A percentile compares a stretch with the other conserved stretches of the same genome.
These are phyloP conservation scores for Triplophysa dalaica DNA, from an alignment of 2,113 vertebrate species.

Conservation along the genomic window DNA sequence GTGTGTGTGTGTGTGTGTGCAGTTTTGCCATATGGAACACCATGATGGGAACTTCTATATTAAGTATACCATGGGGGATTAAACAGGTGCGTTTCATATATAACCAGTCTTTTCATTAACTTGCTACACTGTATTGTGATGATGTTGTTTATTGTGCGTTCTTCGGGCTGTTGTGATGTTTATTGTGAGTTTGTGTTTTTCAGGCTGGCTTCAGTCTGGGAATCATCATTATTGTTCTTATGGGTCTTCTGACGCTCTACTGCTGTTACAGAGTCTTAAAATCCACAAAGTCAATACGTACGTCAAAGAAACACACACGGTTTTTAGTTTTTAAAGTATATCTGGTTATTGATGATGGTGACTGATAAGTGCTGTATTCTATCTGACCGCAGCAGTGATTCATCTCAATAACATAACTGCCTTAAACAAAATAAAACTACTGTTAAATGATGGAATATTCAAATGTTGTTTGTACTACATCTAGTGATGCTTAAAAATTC, in stretches of 20 bases:
- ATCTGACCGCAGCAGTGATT: too few relatives aligned
- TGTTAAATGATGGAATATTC: too few relatives aligned
- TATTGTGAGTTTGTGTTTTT: constrained; percentile 27
- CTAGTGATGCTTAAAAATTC: too few relatives aligned
- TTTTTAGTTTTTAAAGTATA: too few relatives aligned
- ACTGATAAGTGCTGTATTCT: too few relatives aligned
- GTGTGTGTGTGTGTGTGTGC: not conserved
- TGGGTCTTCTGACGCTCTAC: constrained; percentile 90
- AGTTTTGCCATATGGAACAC: constrained; percentile 99
- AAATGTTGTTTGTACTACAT: too few relatives aligned
- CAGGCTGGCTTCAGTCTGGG: constrained; percentile 95
- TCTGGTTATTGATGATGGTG: too few relatives aligned
- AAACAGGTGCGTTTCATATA: constrained; percentile 82
- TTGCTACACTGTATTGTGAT: too few relatives aligned
- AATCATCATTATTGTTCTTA: constrained; percentile 81
- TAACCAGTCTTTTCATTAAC: not conserved
- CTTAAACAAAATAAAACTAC: too few relatives aligned
- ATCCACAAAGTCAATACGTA: constrained; percentile 87
- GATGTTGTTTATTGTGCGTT: not conserved
- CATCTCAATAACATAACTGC: too few relatives aligned
- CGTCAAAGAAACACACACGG: constrained; percentile 58
- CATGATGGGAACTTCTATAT: constrained; percentile 99
- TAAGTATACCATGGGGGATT: constrained; percentile 97
- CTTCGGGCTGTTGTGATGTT: too few relatives aligned
- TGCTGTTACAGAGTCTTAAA: constrained; percentile 91